A percentile compares a stretch with the other conserved stretches of the same genome.
Evolutionary conservation across 2,888 invertebrate genomes (phyloP).

Genomic region (Ditula angustiorana): DNA sequence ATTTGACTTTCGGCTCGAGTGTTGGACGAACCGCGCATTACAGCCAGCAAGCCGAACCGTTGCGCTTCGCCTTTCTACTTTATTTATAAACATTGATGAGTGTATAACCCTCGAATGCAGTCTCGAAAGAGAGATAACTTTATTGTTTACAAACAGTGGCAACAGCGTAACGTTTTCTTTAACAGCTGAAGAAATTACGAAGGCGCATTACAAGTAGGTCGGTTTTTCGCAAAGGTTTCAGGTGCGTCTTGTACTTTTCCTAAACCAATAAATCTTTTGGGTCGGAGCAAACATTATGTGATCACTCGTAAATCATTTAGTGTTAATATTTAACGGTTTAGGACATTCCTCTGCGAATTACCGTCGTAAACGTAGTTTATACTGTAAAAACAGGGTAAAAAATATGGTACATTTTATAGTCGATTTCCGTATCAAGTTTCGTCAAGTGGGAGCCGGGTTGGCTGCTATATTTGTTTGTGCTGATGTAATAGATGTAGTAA

Average conservation of each 20-base stretch:
- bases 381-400: conserved; percentile 1
- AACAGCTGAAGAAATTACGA: background rate
- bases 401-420: conserved; percentile 60
- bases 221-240: background rate
- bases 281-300: background rate
- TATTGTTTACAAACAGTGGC: background rate
- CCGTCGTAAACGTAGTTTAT: conserved; percentile 15
- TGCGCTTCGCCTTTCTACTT: conserved; percentile 54
- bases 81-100: conserved; percentile 60
- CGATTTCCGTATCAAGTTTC: conserved; percentile 63
- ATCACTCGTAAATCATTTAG: background rate
- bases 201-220: background rate
- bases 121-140: background rate
- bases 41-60: background rate
- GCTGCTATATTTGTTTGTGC: conserved; percentile 25
- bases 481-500: conserved; percentile 47
- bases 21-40: background rate
- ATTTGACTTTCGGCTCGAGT: conserved; percentile 28
- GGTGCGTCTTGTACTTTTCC: background rate
- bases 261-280: background rate
- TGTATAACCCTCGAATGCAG: conserved; percentile 30
- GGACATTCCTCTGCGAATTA: background rate
- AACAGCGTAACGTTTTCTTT: background rate
- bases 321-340: background rate
- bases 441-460: conserved; percentile 49